A percentile compares a stretch with the other conserved stretches of the same genome.
Evolutionary conservation across 2,797 vertebrate genomes (phyloP).

Genomic region (Peromyscus nudipes): DNA sequence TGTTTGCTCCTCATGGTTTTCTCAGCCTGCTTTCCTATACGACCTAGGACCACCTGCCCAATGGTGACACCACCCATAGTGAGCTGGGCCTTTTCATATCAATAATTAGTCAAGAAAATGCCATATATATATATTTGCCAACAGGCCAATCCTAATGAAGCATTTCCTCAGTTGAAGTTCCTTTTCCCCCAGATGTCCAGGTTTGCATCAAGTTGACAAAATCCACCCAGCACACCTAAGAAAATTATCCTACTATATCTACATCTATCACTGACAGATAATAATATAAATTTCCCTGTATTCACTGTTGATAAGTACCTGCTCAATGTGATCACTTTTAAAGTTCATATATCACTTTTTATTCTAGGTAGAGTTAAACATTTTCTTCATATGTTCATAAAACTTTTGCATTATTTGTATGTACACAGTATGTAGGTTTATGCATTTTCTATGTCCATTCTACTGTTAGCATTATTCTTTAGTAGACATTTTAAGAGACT

Average conservation of each 20-base stretch:
- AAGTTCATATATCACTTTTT: neutral
- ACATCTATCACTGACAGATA: neutral
- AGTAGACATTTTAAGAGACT: constrained; percentile 15
- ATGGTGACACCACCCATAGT: no score
- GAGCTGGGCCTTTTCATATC: neutral
- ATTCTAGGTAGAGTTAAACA: constrained; percentile 6
- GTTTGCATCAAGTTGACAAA: neutral
- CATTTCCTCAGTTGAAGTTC: neutral
- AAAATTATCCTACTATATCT: neutral
- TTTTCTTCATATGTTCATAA: constrained; percentile 27
- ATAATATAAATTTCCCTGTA: neutral
- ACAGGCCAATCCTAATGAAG: neutral
- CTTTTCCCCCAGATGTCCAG: neutral
- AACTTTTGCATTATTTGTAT: neutral
- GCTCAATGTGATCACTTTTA: neutral
- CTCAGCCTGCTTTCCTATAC: neutral
- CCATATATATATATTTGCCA: neutral
- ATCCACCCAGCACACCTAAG: neutral
- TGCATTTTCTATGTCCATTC: neutral
- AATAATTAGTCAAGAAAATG: neutral
- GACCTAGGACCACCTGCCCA: neutral
- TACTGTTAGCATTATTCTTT: neutral
- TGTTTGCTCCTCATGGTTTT: neutral
- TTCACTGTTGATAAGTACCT: neutral
- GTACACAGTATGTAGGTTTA: neutral